Base-by-base conservation (phyloP, 2,113 vertebrate genomes). In the Syngnathus floridae region DNA sequence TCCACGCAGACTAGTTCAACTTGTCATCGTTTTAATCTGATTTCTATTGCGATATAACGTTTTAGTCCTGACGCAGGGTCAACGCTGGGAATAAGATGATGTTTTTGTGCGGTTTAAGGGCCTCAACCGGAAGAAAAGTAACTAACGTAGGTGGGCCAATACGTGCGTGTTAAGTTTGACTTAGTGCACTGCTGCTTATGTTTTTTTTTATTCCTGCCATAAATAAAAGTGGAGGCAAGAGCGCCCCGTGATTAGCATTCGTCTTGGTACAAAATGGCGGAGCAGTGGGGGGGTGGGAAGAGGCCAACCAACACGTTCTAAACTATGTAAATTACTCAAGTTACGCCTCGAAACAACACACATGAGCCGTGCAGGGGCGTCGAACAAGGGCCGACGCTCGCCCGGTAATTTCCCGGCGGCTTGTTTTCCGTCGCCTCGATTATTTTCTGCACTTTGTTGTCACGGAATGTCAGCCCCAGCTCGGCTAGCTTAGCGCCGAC, bases 191-290 rank as follows among this genome's bases (percentile, higher is more conserved):
- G 65, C 38, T 21, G 22, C 66, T 57, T 65, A 6, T 68, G 73
- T 86, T 91, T 89, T 60, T 43, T 61, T 87, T 87, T 89, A 61
- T 89, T 86, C 87, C 67, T 49, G 58, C 79, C 80, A 88, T 90
- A 88, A 90, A 92, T 91, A 91, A 92, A 56, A 92, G 89, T 91
- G 88, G 76, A 83, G 79, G 81, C 81, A 88, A 87, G 90, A 91
- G 90, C 91, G 91, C 90, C 91, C 90, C 91, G 91, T 91, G 90
- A 92, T 91, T 92, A 92, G 91, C 90, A 90, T 91, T 89, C 85
- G 87, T 78, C 88, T 89, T 79, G 54, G 83, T 85, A 92, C 91
- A 92, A 92, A 92, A 92, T 92, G 91, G 91, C 90, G 91, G 91
- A 90, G 89, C 77, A 92, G 91, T 91, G 90, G 91, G 89, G 26